Conservation (phyloP, 1,140 invertebrate species). For the Lutraria rhynchaena region DNA sequence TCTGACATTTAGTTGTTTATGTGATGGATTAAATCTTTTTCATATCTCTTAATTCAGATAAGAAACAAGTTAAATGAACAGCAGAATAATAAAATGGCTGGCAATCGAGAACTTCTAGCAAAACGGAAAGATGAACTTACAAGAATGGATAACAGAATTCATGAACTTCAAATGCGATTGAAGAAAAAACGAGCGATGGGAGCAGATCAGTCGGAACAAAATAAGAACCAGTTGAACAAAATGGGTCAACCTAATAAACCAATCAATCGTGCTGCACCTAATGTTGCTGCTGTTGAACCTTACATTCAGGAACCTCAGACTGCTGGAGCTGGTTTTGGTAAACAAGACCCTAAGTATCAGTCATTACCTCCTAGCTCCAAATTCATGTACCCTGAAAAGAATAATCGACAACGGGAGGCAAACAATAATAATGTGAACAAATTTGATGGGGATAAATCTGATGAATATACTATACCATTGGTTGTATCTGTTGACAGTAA, state of each 20-base stretch:
- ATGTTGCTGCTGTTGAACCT: conserved; percentile 93
- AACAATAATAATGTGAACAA: conserved; percentile 63
- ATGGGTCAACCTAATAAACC: conserved; percentile 91
- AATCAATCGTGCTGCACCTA: conserved; percentile 64
- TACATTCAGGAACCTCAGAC: conserved; percentile 87
- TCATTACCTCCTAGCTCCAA: conserved; percentile 88
- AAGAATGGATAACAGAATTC: conserved; percentile 95
- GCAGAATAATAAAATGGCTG: conserved; percentile 92
- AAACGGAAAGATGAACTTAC: conserved; percentile 94
- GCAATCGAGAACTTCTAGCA: conserved; percentile 92
- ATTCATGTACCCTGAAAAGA: conserved; percentile 82
- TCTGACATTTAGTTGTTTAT: too few species aligned
- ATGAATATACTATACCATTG: conserved; percentile 62
- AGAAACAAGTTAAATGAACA: conserved; percentile 97
- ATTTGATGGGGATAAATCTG: conserved; percentile 47
- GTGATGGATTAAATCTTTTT: not conserved
- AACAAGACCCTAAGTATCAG: conserved; percentile 96
- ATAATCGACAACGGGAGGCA: conserved; percentile 56
- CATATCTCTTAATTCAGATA: conserved; percentile 86
- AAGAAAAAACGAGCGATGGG: conserved; percentile 83
- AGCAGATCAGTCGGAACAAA: conserved; percentile 90
- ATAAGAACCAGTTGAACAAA: conserved; percentile 88
- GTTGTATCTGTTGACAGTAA: conserved; percentile 59
- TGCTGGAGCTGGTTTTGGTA: conserved; percentile 86
- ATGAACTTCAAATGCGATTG: conserved; percentile 94